Evolutionary conservation across 2,797 vertebrate genomes (phyloP), one percentile per base, ranked within the genome.

Genomic region (Zalophus californianus): DNA sequence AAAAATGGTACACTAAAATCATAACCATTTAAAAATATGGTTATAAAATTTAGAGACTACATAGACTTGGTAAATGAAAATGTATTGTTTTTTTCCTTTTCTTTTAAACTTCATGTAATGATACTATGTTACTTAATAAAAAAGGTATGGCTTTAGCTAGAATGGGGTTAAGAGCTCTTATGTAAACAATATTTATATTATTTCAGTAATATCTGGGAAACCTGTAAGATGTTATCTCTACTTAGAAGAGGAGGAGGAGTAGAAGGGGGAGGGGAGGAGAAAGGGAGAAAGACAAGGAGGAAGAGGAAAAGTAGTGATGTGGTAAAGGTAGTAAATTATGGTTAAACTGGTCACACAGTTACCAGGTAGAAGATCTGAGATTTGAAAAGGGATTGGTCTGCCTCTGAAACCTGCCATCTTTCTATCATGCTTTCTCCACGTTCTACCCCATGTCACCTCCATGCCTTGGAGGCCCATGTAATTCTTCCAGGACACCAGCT

Each of bases 111-210:
- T 56, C 3, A 23, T 56, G 11, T 66, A 54, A 84, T 93, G 16
- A 83, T 89, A 0, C 25, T 70, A 35, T 92, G 35, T 56, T 52
- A 82, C 32, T 91, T 82, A 72, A 54, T 64, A 54, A 86, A 21
- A 87, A 82, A 92, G 25, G 9, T 52, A 75, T 56, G 52, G 14
- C 44, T 83, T 94, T 96, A 75, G 68, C 66, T 62, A 35, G 1
- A 7, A 64, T 35, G 16, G 12, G 9, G 2, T 94, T 79, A 82
- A 18, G 38, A 75, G 7, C 14, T 75, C 58, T 85, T 80, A 29
- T 29, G 87, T 84, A n/a, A 78, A 72, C 13, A 73, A 44, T 83
- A 62, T 41, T 78, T 88, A 29, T 1, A 77, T 92, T 50, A 75
- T 77, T 62, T 85, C 15, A 54, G 18, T 80, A 75, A 62, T 38